Evolutionary conservation across 2,113 vertebrate species (phyloP).

Genomic region (Mus musculus): GRCm39 chr2:173620501-173621000

Average conservation of each 20-base stretch:
- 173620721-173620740: conserved; percentile 75
- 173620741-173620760: conserved; percentile 75
- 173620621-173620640: conserved; percentile 84
- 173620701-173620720: conserved; percentile 85
- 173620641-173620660: conserved; percentile 79
- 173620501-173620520: conserved; percentile 48
- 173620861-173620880: conserved; percentile 78
- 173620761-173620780: conserved; percentile 86
- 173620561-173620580: background rate
- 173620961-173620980: background rate
- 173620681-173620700: conserved; percentile 91
- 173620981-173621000: background rate
- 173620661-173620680: conserved; percentile 85
- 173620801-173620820: conserved; percentile 90
- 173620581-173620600: conserved; percentile 72
- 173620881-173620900: background rate
- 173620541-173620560: conserved; percentile 2
- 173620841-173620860: conserved; percentile 84
- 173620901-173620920: background rate
- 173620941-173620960: background rate
- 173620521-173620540: conserved; percentile 20
- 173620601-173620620: conserved; percentile 87
- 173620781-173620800: conserved; percentile 84
- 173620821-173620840: conserved; percentile 90
- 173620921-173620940: background rate